Evolutionary conservation across 1,140 invertebrate genomes (phyloP).

Genomic region (Hormaphis cornu): DNA sequence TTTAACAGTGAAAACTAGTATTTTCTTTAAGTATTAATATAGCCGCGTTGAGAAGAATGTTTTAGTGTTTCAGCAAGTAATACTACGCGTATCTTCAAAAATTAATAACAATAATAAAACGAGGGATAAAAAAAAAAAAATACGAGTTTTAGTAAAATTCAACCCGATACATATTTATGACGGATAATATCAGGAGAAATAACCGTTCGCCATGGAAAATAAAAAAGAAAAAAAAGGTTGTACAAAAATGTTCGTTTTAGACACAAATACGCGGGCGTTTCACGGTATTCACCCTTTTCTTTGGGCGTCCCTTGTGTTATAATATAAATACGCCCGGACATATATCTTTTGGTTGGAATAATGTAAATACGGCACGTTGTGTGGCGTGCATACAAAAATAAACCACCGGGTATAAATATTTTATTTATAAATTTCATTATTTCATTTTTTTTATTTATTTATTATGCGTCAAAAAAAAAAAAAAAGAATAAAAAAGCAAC

Average conservation of each 20-base stretch:
- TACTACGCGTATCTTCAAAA: too few relatives aligned
- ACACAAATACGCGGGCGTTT: not conserved
- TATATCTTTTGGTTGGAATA: not conserved
- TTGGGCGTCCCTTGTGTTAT: not conserved
- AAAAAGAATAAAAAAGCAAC: too few relatives aligned
- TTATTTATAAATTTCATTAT: not conserved
- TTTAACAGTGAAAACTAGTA: too few relatives aligned
- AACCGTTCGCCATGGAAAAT: too few relatives aligned
- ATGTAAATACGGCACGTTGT: not conserved
- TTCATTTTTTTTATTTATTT: not conserved
- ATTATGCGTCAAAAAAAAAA: too few relatives aligned
- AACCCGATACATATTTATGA: not conserved
- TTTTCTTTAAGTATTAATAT: too few relatives aligned
- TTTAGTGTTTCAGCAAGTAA: too few relatives aligned
- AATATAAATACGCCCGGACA: not conserved
- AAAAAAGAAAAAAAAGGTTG: not conserved
- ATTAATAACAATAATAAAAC: too few relatives aligned
- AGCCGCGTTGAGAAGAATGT: too few relatives aligned
- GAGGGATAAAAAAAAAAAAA: too few relatives aligned
- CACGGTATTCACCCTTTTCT: not conserved
- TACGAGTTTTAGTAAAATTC: not conserved
- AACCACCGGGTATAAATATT: not conserved
- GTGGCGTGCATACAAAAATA: not conserved
- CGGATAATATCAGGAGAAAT: not conserved
- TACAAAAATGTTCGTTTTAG: not conserved